Conservation (phyloP, 2,888 invertebrate genomes). For the Tortricodes alternella region DNA sequence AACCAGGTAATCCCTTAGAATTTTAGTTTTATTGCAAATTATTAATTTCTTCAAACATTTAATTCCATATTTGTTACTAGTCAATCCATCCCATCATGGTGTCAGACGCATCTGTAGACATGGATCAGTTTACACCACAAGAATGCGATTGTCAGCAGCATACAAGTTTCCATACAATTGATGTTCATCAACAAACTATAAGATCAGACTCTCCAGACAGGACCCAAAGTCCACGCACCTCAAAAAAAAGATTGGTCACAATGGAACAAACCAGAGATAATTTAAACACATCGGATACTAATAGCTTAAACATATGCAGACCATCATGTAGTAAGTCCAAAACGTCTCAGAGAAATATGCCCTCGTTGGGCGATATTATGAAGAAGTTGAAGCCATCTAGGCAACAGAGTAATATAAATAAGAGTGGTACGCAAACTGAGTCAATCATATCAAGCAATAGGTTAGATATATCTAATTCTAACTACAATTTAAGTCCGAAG, state of each 20-base stretch:
- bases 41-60: too few species aligned
- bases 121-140: neutral
- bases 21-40: too few species aligned
- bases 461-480: too few species aligned
- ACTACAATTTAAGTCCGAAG: neutral
- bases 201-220: too few species aligned
- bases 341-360: neutral
- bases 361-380: too few species aligned
- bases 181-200: slow-evolving; percentile 4
- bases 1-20: neutral
- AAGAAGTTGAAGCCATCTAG: neutral
- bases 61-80: too few species aligned
- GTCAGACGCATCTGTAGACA: neutral
- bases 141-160: neutral
- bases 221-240: too few species aligned
- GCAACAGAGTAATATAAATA: neutral
- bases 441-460: too few species aligned
- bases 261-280: too few species aligned
- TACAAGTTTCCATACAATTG: neutral
- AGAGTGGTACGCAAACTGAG: too few species aligned
- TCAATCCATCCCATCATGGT: neutral
- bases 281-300: too few species aligned
- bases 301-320: too few species aligned
- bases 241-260: neutral
- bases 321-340: neutral